Evolutionary conservation across 1,140 invertebrate genomes (phyloP).

Genomic region (Hermetia illucens): DNA sequence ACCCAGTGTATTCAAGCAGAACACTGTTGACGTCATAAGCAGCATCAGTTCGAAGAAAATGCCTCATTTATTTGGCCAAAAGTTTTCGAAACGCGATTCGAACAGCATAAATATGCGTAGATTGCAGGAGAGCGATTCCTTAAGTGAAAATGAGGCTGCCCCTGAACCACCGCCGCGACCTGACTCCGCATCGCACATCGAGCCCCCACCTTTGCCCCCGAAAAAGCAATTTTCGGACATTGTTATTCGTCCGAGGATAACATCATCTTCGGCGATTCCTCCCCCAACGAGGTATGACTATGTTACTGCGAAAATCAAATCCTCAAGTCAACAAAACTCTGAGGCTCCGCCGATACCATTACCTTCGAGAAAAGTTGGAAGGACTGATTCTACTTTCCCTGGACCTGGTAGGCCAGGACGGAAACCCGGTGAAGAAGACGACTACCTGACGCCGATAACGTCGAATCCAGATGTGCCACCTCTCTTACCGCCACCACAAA

Average conservation of each 20-base stretch:
- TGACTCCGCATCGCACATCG: constrained; percentile 32
- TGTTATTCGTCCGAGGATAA: constrained; percentile 32
- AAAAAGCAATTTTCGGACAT: constrained; percentile 49
- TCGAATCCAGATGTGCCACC: constrained; percentile 14
- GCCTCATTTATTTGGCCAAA: constrained; percentile 27
- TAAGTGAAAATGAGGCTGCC: constrained; percentile 35
- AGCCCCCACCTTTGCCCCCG: constrained; percentile 71
- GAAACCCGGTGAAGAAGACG: constrained; percentile 38
- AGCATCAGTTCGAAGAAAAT: constrained; percentile 29
- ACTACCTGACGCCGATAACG: constrained; percentile 44
- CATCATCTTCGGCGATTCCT: constrained; percentile 41
- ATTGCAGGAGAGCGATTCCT: constrained; percentile 27
- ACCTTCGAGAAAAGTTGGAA: constrained; percentile 41
- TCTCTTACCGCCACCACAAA: constrained; percentile 20
- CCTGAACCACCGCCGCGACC: constrained; percentile 58
- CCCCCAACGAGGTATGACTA: constrained; percentile 19
- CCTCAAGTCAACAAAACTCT: constrained; percentile 6
- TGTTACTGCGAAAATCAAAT: constrained; percentile 6
- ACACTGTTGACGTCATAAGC: constrained; percentile 23
- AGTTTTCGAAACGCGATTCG: constrained; percentile 22
- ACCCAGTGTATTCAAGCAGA: constrained; percentile 11
- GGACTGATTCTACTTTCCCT: constrained; percentile 34
- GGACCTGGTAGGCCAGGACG: constrained; percentile 32
- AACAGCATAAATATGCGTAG: constrained; percentile 29
- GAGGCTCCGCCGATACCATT: constrained; percentile 42